Evolutionary conservation across 2,888 invertebrate species (phyloP), one percentile per base, ranked within the genome.

Genomic region (Frankliniella intonsa): DNA sequence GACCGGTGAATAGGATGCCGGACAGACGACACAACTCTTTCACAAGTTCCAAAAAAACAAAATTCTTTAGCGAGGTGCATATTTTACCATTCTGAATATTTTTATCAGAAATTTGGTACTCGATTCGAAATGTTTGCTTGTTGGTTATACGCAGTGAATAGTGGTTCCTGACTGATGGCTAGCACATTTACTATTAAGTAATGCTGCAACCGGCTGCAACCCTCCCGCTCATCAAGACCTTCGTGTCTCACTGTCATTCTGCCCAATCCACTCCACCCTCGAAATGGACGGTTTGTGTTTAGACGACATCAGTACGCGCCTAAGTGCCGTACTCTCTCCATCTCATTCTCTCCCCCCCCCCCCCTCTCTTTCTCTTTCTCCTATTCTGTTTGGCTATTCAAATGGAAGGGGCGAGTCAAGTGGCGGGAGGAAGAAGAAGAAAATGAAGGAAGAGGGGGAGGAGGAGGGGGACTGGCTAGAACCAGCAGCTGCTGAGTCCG

Each of bases 271-370:
- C 55, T 55, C 62, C 62, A 19, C 17, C 62, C 25, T 76, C 69
- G 69, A 25, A 76, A 76, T 76, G 69, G 69, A 76, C 69, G 69
- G 69, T 22, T 76, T 76, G 69, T 76, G 69, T 76, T 76, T 76
- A 62, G 62, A n/a, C 62, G 62, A 62, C 62, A 76, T 76, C 69
- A 25, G 69, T 25, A 25, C 25, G 69, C 69, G 69, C 25, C 69
- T 25, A 76, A 76, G 69, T 76, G 69, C 69, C 69, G 22, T 25
- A 76, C 69, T 76, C 25, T 76, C 69, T 22, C 62, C 10, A 22
- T 22, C 69, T 2, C 38, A 3, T 5, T 38, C 38, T 38, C 38
- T 38, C 38, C 38, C 38, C 38, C 38, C 38, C 38, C 2, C 38
- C 38, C 38, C 38, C 38, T 38, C 5, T 5, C 38, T 38, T 5